Conservation (phyloP, 2,113 vertebrate species). For the Platichthys stellatus region DNA sequence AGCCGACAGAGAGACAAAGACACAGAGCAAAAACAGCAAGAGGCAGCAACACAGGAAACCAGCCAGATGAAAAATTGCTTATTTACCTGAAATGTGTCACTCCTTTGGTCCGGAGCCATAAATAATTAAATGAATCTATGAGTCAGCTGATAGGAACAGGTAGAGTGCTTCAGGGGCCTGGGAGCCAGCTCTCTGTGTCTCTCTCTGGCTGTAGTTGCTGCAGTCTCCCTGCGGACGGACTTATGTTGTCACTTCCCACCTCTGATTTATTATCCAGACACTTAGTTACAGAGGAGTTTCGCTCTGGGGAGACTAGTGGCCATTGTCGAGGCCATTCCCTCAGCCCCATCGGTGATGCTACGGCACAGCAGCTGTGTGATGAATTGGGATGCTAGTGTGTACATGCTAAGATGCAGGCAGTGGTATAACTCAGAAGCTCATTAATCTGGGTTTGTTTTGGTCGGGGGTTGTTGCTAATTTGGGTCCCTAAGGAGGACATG, state of each 20-base stretch:
- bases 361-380: conserved; percentile 41
- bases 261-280: conserved; percentile 71
- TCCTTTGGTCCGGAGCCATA: conserved; percentile 42
- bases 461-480: conserved; percentile 12
- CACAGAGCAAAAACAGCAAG: conserved; percentile 11
- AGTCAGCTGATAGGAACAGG: conserved; percentile 26
- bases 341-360: background rate
- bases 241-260: conserved; percentile 51
- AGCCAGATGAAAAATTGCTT: conserved; percentile 51
- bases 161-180: conserved; percentile 27
- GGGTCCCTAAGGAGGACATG: conserved; percentile 26
- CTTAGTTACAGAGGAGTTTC: conserved; percentile 44
- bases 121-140: conserved; percentile 45
- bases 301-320: conserved; percentile 44
- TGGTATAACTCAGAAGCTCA: background rate
- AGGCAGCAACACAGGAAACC: conserved; percentile 44
- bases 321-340: conserved; percentile 28
- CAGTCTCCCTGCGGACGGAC: conserved; percentile 39
- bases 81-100: conserved; percentile 49
- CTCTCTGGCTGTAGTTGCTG: conserved; percentile 9
- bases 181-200: conserved; percentile 1
- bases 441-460: conserved; percentile 10
- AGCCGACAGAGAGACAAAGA: conserved; percentile 29
- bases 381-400: conserved; percentile 42
- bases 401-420: conserved; percentile 26